A percentile compares a stretch with the other conserved stretches of the same genome.
These are phyloP conservation scores for Nephrotoma guestfalica DNA, from an alignment of 2,888 invertebrate species.

Conservation along the genomic window DNA sequence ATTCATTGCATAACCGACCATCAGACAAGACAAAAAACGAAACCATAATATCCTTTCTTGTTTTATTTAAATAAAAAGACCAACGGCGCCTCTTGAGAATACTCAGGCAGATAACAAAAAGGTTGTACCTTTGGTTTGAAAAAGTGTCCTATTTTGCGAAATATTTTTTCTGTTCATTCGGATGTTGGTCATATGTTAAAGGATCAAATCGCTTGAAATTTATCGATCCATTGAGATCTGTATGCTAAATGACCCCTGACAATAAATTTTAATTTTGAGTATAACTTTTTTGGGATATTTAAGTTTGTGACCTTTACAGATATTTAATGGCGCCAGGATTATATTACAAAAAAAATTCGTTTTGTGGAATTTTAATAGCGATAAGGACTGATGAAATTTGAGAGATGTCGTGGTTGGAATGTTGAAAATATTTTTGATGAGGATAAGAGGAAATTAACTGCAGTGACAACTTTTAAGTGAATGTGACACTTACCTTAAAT, in stretches of 20 bases:
- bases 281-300: neutral
- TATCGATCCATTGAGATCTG: neutral
- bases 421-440: neutral
- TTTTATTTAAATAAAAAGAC: neutral
- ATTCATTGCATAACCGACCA: neutral
- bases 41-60: neutral
- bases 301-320: neutral
- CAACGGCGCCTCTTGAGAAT: neutral
- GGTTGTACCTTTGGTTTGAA: neutral
- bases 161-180: neutral
- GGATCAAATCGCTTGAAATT: neutral
- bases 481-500: constrained; percentile 57
- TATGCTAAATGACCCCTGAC: constrained; percentile 3
- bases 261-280: neutral
- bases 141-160: neutral
- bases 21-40: neutral
- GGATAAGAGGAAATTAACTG: neutral
- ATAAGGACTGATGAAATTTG: neutral
- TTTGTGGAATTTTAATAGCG: neutral
- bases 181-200: constrained; percentile 3
- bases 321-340: neutral
- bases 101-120: neutral
- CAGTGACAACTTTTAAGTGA: neutral
- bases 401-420: neutral
- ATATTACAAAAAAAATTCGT: neutral